Base-by-base conservation (phyloP, 2,797 vertebrate genomes). In the Schizopygopsis malacanthus region DNA sequence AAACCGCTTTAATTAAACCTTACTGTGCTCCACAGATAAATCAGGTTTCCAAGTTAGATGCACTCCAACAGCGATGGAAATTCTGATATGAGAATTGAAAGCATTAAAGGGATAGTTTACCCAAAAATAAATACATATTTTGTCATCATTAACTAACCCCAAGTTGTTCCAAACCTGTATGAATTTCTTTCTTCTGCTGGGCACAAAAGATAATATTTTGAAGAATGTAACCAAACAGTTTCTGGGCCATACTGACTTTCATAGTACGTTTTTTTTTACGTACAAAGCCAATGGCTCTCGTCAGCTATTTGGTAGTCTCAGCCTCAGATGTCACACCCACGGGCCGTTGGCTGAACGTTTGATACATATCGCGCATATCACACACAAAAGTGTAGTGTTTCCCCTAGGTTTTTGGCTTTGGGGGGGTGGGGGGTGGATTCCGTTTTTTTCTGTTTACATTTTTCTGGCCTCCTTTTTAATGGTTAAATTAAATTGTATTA, bases 1-100 rank as follows among this genome's bases (percentile, higher is more conserved):
- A 86, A 81, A 81, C 75, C 71, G 67, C 78, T 80, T 39, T 73
- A 41, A 22, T 52, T 67, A 79, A 82, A 45, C 20, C 37, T 25
- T 70, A 15, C 47, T 15, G n/a, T n/a, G 52, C 39, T 69, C 25
- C 11, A 52, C 52, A 45, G 15, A 89, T 56, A 65, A 69, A 47
- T 45, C 50, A 37, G 50, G 18, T 43, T 28, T 61, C 25, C 4
- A 28, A 47, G 10, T 50, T 33, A 76, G 56, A 82, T 16, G 45
- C 5, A 50, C 54, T 37, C 11, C 47, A 72, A 43, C 6, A 39
- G 33, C 5, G 47, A 25, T 61, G 12, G 10, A n/a, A 39, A 71
- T 73, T 71, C 16, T 41, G 28, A 69, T 37, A 80, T 13, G 6
- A 33, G 5, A 65, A 67, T 22, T 20, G 6, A 4, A 22, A 13